Evolutionary conservation across 1,140 invertebrate species (phyloP).

Genomic region (Euwallacea similis): DNA sequence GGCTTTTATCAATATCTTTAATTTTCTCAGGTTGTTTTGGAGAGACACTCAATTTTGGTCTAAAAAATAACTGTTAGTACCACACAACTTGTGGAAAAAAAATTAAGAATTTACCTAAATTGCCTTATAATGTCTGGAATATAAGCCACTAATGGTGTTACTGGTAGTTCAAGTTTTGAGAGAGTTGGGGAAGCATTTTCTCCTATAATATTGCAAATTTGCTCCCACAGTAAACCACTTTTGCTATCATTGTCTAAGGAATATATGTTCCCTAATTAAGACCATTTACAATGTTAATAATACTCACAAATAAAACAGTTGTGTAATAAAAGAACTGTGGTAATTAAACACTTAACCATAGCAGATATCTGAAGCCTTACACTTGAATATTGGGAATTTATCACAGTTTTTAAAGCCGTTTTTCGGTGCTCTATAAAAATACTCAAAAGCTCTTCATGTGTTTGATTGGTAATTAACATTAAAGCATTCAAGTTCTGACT

Average conservation of each 20-base stretch:
- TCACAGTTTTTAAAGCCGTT: slow-evolving; percentile 56
- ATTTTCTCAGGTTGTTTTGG: no score
- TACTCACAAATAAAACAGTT: slow-evolving; percentile 61
- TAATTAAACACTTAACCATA: slow-evolving; percentile 59
- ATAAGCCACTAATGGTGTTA: slow-evolving; percentile 55
- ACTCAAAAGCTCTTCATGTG: slow-evolving; percentile 54
- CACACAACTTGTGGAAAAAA: neutral
- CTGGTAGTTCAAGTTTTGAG: slow-evolving; percentile 55
- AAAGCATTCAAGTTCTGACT: slow-evolving; percentile 50
- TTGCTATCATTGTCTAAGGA: slow-evolving; percentile 52
- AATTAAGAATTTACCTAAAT: slow-evolving; percentile 47
- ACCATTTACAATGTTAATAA: neutral
- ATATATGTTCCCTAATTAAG: neutral
- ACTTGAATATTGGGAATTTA: slow-evolving; percentile 57
- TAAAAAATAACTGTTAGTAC: neutral
- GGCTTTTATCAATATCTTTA: no score
- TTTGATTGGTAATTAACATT: slow-evolving; percentile 50
- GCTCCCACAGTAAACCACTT: slow-evolving; percentile 54
- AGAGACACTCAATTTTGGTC: slow-evolving; percentile 42
- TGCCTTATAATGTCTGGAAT: slow-evolving; percentile 56
- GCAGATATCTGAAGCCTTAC: slow-evolving; percentile 58
- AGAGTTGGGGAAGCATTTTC: slow-evolving; percentile 55
- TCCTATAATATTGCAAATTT: slow-evolving; percentile 55
- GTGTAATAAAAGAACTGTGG: slow-evolving; percentile 57
- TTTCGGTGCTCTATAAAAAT: slow-evolving; percentile 58